Conservation (phyloP, 2,888 invertebrate species). For the Cheilosia urbana region DNA sequence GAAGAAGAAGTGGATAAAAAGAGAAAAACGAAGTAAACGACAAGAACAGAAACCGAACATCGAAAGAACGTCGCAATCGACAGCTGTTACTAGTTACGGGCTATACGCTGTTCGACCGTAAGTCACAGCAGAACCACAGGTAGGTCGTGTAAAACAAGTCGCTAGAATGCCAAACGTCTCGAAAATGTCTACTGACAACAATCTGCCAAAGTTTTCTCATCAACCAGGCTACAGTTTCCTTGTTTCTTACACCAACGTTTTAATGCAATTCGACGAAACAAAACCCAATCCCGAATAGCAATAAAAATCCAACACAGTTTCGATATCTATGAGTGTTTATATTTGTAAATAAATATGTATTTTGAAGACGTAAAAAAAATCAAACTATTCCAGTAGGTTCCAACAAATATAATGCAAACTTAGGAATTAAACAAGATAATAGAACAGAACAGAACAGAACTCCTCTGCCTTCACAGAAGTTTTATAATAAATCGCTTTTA, state of each 20-base stretch:
- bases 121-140: no score
- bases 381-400: slow-evolving; percentile 37
- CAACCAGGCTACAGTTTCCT: no score
- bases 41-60: no score
- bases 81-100: no score
- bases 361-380: slow-evolving; percentile 68
- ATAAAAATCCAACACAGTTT: slow-evolving; percentile 33
- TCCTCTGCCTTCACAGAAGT: slow-evolving; percentile 12
- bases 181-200: no score
- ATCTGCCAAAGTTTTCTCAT: no score
- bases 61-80: no score
- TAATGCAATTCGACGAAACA: background rate
- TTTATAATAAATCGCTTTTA: slow-evolving; percentile 47
- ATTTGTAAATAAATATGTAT: slow-evolving; percentile 73
- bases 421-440: slow-evolving; percentile 26
- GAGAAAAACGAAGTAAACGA: no score
- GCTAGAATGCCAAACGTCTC: no score
- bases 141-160: no score
- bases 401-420: slow-evolving; percentile 29
- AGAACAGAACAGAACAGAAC: slow-evolving; percentile 28
- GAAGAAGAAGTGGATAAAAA: no score
- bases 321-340: slow-evolving; percentile 56
- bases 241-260: background rate
- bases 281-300: background rate
- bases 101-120: no score